Conservation (phyloP, 2,113 vertebrate genomes). For the Corapipo altera region DNA sequence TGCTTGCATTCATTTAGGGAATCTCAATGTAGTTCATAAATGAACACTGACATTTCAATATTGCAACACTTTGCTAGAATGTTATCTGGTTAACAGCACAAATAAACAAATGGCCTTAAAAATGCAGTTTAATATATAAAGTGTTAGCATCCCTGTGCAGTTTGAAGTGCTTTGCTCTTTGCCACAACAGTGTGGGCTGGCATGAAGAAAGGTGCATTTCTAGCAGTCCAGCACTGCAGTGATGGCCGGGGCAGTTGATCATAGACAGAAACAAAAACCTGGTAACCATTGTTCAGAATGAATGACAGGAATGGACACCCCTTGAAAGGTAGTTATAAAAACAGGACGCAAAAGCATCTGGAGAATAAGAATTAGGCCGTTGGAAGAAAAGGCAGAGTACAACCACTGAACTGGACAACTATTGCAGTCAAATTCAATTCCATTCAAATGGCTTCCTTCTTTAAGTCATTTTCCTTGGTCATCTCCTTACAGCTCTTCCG, state of each 20-base stretch:
- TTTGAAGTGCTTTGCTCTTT: background rate
- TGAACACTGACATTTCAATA: conserved; percentile 62
- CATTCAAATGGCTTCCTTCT: background rate
- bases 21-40: conserved; percentile 34
- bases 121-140: background rate
- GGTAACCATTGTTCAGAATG: background rate
- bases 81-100: conserved; percentile 43
- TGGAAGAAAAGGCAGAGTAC: background rate
- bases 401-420: background rate
- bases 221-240: background rate
- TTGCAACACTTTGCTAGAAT: conserved; percentile 34
- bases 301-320: background rate
- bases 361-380: background rate
- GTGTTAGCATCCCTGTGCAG: background rate
- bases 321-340: background rate
- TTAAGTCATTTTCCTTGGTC: background rate
- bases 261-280: background rate
- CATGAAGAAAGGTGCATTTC: background rate
- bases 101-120: conserved; percentile 48
- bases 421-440: background rate
- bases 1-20: conserved; percentile 17
- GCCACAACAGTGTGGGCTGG: background rate
- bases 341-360: background rate
- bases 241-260: background rate
- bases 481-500: background rate